Conservation (phyloP, 2,888 invertebrate species). For the Synergus umbraculus region DNA sequence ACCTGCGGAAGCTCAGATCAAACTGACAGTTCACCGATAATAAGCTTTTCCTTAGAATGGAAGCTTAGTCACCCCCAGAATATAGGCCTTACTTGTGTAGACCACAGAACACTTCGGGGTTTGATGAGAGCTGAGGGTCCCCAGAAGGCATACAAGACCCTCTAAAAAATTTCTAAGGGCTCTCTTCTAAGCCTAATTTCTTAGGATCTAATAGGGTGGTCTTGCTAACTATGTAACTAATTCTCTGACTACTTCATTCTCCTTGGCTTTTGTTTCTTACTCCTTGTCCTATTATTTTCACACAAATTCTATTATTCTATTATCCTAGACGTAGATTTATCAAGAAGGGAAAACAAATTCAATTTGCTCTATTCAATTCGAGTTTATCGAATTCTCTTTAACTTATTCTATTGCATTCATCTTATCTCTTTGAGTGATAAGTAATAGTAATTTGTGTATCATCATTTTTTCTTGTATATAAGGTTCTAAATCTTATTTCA, state of each 20-base stretch:
- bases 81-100: conserved; percentile 28
- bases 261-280: neutral
- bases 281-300: conserved; percentile 2
- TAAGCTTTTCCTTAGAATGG: conserved; percentile 40
- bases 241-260: conserved; percentile 11
- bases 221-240: conserved; percentile 27
- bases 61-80: conserved; percentile 31
- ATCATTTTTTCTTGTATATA: neutral
- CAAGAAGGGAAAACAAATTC: conserved; percentile 1
- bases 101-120: conserved; percentile 10
- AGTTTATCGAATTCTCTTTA: neutral
- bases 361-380: neutral
- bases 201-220: conserved; percentile 14
- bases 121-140: conserved; percentile 10
- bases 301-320: conserved; percentile 14
- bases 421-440: neutral
- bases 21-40: conserved; percentile 42
- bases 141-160: conserved; percentile 25
- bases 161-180: conserved; percentile 34
- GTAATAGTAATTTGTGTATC: neutral
- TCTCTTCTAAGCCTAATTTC: conserved; percentile 35
- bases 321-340: conserved; percentile 10
- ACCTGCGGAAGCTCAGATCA: conserved; percentile 41
- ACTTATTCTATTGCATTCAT: neutral
- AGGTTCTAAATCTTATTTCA: too few species aligned